These are phyloP conservation scores for Pseudorasbora parva DNA, from an alignment of 2,113 vertebrate species.

Conservation along the genomic window DNA sequence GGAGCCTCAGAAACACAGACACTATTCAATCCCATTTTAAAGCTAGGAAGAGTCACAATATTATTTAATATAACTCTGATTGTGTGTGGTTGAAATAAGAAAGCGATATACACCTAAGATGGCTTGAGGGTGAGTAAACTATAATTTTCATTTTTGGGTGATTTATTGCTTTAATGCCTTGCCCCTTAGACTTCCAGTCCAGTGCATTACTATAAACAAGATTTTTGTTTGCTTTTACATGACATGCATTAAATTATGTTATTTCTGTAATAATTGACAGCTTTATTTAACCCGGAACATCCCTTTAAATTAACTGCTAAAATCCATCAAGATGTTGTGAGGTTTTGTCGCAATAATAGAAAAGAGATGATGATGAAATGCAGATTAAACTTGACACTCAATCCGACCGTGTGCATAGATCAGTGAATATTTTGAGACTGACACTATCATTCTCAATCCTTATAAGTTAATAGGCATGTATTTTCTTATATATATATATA, in stretches of 20 bases:
- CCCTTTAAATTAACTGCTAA: neutral
- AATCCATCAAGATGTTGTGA: conserved; percentile 4
- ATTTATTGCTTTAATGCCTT: neutral
- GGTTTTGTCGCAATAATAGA: conserved; percentile 10
- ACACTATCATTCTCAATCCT: neutral
- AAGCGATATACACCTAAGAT: too few species aligned
- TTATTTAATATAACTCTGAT: too few species aligned
- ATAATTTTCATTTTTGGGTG: too few species aligned
- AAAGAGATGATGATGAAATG: conserved; percentile 10
- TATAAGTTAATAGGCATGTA: neutral
- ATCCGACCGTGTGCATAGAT: conserved; percentile 17
- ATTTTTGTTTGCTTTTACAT: neutral
- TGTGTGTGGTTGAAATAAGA: too few species aligned
- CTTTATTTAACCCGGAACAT: neutral
- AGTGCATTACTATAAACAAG: conserved; percentile 4
- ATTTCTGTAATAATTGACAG: neutral
- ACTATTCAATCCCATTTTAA: too few species aligned
- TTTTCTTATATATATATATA: neutral
- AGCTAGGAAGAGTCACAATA: too few species aligned
- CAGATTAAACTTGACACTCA: neutral
- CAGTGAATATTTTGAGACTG: neutral
- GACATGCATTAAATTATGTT: neutral
- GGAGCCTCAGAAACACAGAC: too few species aligned
- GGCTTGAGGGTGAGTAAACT: too few species aligned
- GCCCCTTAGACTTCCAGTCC: neutral